A percentile compares a stretch with the other conserved stretches of the same genome.
These are phyloP conservation scores for Ruditapes philippinarum DNA, from an alignment of 1,140 invertebrate genomes.

Conservation along the genomic window DNA sequence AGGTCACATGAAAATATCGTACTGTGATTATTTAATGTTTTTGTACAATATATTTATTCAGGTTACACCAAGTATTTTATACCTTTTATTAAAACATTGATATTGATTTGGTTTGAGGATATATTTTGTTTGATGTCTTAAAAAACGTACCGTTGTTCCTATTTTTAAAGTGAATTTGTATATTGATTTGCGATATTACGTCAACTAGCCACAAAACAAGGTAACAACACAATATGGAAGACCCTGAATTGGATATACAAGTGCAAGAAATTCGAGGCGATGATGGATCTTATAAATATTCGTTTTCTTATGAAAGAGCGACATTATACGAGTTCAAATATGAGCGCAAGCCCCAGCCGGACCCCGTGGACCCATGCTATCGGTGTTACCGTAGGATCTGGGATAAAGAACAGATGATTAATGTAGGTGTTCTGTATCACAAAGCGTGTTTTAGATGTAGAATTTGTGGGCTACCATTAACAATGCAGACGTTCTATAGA, in stretches of 20 bases:
- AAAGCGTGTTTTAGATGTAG: slow-evolving; percentile 83
- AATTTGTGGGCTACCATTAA: slow-evolving; percentile 83
- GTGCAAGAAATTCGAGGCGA: slow-evolving; percentile 73
- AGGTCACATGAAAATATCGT: slow-evolving; percentile 37
- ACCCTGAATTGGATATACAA: slow-evolving; percentile 64
- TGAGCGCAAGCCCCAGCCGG: slow-evolving; percentile 78
- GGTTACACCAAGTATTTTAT: too few relatives aligned
- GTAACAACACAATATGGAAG: slow-evolving; percentile 52
- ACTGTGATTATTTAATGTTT: slow-evolving; percentile 25
- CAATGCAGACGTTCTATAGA: slow-evolving; percentile 83
- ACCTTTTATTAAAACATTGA: too few relatives aligned
- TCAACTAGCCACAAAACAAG: background rate
- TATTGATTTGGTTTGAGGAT: slow-evolving; percentile 5
- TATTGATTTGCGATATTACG: too few relatives aligned
- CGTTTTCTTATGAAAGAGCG: slow-evolving; percentile 82
- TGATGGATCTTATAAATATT: slow-evolving; percentile 80
- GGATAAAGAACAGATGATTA: slow-evolving; percentile 80
- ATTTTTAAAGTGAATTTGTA: too few relatives aligned
- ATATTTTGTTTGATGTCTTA: too few relatives aligned
- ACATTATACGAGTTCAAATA: slow-evolving; percentile 84
- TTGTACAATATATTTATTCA: slow-evolving; percentile 43
- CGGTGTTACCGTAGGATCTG: slow-evolving; percentile 82
- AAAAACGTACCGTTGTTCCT: too few relatives aligned
- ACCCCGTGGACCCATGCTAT: slow-evolving; percentile 81
- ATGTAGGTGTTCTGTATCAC: slow-evolving; percentile 82